Evolutionary conservation across 2,113 vertebrate genomes (phyloP), one percentile per base, ranked within the genome.

Genomic region (Ascaphus truei): DNA sequence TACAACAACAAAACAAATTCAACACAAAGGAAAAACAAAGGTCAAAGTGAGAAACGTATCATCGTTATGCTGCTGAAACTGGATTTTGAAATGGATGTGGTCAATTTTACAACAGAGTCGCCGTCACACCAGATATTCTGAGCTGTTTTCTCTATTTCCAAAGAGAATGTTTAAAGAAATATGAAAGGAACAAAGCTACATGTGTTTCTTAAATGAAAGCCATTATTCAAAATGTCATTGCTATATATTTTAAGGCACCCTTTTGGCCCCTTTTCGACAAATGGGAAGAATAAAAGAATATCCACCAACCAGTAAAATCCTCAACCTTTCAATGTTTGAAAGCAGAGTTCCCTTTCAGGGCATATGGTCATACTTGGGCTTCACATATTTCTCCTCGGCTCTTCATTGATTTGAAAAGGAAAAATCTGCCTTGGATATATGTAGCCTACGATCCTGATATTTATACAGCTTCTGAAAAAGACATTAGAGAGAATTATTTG

Each of bases 401-500:
- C 56, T 58, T 71, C 50, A 41, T 52, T 71, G 67, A 71, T 60
- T 61, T 71, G 45, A 71, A 71, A 71, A 71, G 57, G 45, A 71
- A 71, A n/a, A 71, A 52, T 41, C 31, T 41, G 56, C 47, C 48
- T 71, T 71, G 67, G 67, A 71, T 71, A 61, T 34, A 71, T 39
- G 26, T 60, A 61, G 30, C 53, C 53, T 58, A 13, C 20, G 43
- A 29, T 58, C 47, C 25, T 52, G 45, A 51, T 71, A 52, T 71
- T 48, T 71, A 48, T 41, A 60, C 67, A 59, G 56, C 57, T 7
- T 61, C 29, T 41, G 13, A 61, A 41, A 27, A 39, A 30, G 57
- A 27, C 45, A 30, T 61, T 29, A 48, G 33, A 71, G 48, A 47
- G 57, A 48, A 29, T 13, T 26, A 59, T 71, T 71, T 71, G 57